Evolutionary conservation across 2,797 vertebrate species (phyloP).

Genomic region (Sebastolobus altivelis): DNA sequence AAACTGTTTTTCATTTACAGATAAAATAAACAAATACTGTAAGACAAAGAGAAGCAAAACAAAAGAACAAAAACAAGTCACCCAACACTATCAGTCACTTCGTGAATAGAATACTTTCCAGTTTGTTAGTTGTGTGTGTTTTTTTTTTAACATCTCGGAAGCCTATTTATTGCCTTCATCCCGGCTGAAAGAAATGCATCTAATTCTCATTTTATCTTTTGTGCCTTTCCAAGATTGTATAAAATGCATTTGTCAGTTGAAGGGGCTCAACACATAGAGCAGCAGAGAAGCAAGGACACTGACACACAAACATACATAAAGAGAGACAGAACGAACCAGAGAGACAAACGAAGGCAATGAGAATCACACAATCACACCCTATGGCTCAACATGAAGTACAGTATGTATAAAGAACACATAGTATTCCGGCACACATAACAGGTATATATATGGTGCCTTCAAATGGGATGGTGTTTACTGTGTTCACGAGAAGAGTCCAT

Average conservation of each 20-base stretch:
- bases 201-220: constrained; percentile 33
- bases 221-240: constrained; percentile 11
- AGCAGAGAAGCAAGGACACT: constrained; percentile 13
- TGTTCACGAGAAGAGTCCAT: too few species aligned
- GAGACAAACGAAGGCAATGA: constrained; percentile 4
- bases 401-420: neutral
- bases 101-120: neutral
- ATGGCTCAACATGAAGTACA: neutral
- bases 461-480: too few species aligned
- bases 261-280: constrained; percentile 14
- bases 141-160: neutral
- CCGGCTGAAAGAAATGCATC: constrained; percentile 12
- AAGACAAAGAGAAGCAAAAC: neutral
- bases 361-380: neutral
- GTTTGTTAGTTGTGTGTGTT: neutral
- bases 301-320: constrained; percentile 10
- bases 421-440: neutral
- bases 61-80: neutral
- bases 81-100: neutral
- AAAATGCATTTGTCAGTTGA: constrained; percentile 25
- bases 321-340: neutral
- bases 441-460: too few species aligned
- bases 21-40: neutral
- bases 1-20: neutral
- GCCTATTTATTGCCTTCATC: constrained; percentile 17